These are phyloP conservation scores for Streblospio benedicti DNA, from an alignment of 1,140 invertebrate genomes.

Conservation along the genomic window DNA sequence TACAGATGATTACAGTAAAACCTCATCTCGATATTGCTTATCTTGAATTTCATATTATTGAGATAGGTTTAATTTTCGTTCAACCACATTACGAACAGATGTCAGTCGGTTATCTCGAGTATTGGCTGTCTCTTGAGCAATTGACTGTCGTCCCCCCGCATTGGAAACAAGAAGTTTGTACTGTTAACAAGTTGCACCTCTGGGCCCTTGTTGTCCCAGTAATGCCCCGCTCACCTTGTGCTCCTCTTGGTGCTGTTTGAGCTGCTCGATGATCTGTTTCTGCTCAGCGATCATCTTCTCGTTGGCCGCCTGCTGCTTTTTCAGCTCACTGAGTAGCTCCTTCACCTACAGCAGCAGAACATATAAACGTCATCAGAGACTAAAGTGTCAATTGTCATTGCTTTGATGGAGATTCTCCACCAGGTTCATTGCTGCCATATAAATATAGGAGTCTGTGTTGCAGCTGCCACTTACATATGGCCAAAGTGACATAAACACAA, in stretches of 20 bases:
- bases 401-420: background rate
- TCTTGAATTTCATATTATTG: background rate
- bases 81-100: background rate
- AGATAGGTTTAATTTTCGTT: background rate
- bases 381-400: background rate
- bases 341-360: slow-evolving; percentile 50
- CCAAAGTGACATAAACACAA: too few species aligned
- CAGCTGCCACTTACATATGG: background rate
- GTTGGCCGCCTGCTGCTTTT: slow-evolving; percentile 49
- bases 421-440: background rate
- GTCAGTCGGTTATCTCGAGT: background rate
- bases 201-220: background rate
- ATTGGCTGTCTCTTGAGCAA: background rate
- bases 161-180: background rate
- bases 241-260: slow-evolving; percentile 48
- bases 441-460: background rate
- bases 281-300: slow-evolving; percentile 40
- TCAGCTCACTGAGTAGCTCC: slow-evolving; percentile 47
- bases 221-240: slow-evolving; percentile 9
- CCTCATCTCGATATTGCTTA: too few species aligned
- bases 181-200: background rate
- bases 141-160: background rate
- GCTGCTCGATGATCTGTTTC: slow-evolving; percentile 48
- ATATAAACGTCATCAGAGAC: background rate
- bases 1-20: too few species aligned